phyloP scores from a whole-genome alignment of 1,140 invertebrate species.

The Drosophila simulans region DNA sequence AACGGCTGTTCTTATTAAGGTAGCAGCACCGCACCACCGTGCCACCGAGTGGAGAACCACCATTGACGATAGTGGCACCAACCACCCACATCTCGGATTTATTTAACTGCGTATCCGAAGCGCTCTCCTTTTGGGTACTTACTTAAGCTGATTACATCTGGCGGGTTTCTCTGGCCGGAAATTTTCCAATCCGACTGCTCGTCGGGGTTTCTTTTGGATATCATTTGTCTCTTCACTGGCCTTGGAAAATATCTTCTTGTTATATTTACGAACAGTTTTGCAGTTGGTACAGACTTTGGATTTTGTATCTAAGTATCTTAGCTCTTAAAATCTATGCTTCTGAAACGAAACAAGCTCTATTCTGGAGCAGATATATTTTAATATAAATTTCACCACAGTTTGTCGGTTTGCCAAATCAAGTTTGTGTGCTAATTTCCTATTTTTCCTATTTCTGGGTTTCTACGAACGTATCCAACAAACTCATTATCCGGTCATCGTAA shows the following conservation, averaged over 20 bases:
- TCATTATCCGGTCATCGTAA: conserved; percentile 36
- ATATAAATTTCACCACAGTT: not conserved
- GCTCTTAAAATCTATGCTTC: not conserved
- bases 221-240: conserved; percentile 6
- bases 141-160: conserved; percentile 47
- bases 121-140: conserved; percentile 22
- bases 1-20: conserved; percentile 60
- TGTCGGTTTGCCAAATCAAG: conserved; percentile 6
- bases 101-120: conserved; percentile 42
- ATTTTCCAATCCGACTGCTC: conserved; percentile 16
- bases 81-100: conserved; percentile 37
- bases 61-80: conserved; percentile 28
- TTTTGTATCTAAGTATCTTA: not conserved
- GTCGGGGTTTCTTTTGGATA: conserved; percentile 1
- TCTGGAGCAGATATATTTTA: not conserved
- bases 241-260: not conserved
- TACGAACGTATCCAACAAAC: conserved; percentile 2
- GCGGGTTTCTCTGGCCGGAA: conserved; percentile 9
- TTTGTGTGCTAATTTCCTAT: conserved; percentile 32
- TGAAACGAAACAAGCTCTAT: not conserved
- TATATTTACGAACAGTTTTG: not conserved
- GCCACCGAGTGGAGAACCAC: conserved; percentile 11
- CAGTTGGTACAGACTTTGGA: not conserved
- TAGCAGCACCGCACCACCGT: conserved; percentile 27
- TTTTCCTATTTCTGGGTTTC: conserved; percentile 3